Base-by-base conservation (phyloP, 2,888 invertebrate species). In the Orthosia cruda region DNA sequence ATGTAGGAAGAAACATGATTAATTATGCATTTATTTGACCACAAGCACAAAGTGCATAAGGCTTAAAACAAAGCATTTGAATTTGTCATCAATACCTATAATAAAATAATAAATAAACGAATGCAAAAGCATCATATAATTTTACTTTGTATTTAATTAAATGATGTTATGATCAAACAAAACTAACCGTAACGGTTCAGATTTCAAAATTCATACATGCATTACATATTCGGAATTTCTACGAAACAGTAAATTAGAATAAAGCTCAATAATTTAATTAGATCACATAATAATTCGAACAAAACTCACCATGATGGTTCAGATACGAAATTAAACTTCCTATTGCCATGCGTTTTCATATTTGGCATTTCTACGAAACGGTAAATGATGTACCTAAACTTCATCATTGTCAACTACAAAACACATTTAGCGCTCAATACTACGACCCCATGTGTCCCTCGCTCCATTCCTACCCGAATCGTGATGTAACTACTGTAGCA, bases 401-500 rank as follows among this genome's bases (percentile, higher is more conserved):
- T 54, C 18, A 15, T 4, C 11, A 59, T 32, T 52, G 7, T 18
- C 7, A 54, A 16, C 7, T 12, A 45, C 1, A 12, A 9, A 32
- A 15, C 15, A 74, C n/a, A 40, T 77, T 73, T 63, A 65, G 74
- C 49, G 4, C 4, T 20, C 20, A 57, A 81, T 74, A 73, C 61
- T 13, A 11, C 9, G 4, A 1, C 20, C 4, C 87, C n/a, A 86
- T 88, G 73, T 88, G 87, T 85, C 88, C 54, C 77, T 20, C 58
- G 18, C 49, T 71, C 57, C 76, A 87, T 72, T 85, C 62, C 87
- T 87, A 83, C 88, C 88, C 86, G 84, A 83, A 87, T 87, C 91
- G 92, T 93, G 93, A 91, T 92, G 90, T 91, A 91, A 93, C 93
- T 92, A 91, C 90, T 88, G 87, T 91, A 91, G 88, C 91, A 92